Base-by-base conservation (phyloP, 2,888 invertebrate species). In the Caradrina kadenii region DNA sequence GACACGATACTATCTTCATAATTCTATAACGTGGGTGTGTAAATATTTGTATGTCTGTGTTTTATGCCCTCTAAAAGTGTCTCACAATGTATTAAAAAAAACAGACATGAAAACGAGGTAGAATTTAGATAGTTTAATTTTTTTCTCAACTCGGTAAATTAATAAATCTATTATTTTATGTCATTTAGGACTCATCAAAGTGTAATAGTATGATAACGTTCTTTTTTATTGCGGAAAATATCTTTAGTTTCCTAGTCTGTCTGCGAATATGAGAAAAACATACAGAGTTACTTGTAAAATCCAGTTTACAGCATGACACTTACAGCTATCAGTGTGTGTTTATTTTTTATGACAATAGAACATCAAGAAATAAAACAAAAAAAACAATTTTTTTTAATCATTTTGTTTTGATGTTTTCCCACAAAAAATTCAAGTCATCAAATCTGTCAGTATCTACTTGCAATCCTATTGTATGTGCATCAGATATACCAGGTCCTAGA, bases 1-100 rank as follows among this genome's bases (percentile, higher is more conserved):
- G 89, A 90, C 90, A 89, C 75, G 88, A 88, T 88, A 87, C 88
- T 89, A 89, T 90, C 88, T 89, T 90, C 87, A 89, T 90, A 89
- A 90, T 87, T 86, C 86, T 87, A 82, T 86, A 76, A 82, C 86
- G 90, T 89, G 87, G 90, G 88, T 72, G 88, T 80, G 81, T 87
- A 81, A 84, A 87, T 87, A 87, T 86, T 84, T 83, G 86, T 86
- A 81, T 82, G 81, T 83, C 77, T 81, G 82, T 85, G 79, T 85
- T 80, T 82, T 82, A 81, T 80, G 69, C 78, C 78, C 83, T 84
- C 81, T 83, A 84, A 80, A 86, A 85, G 76, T 79, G 80, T 84
- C 79, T 82, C 76, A 71, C 69, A 67, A 19, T 63, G 76, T 84
- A 82, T 84, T 81, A 84, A 83, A 85, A 85, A 83, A 83, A 75